phyloP scores from a whole-genome alignment of 1,140 invertebrate species.

The Pentalonia nigronervosa region DNA sequence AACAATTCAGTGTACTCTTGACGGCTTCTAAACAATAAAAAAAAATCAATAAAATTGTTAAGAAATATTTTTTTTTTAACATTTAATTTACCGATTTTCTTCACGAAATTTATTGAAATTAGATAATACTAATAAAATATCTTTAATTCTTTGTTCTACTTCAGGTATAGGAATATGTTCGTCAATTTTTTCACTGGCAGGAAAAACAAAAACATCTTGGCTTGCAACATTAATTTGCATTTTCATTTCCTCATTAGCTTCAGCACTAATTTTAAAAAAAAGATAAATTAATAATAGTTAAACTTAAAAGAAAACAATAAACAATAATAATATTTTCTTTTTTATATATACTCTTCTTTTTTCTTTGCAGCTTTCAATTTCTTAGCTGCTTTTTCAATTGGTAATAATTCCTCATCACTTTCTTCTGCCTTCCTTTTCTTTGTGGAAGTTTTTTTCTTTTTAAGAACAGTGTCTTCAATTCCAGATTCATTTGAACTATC shows the following conservation, averaged over 20 bases:
- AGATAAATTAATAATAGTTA: conserved; percentile 54
- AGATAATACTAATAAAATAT: conserved; percentile 84
- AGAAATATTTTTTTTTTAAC: background rate
- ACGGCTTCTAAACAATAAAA: conserved; percentile 68
- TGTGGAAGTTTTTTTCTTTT: conserved; percentile 65
- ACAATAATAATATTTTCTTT: conserved; percentile 33
- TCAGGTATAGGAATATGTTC: conserved; percentile 80
- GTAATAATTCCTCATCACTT: conserved; percentile 75
- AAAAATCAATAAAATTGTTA: background rate
- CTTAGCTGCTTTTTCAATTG: conserved; percentile 86
- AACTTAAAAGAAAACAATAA: conserved; percentile 41
- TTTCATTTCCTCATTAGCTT: conserved; percentile 63
- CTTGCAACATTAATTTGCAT: conserved; percentile 78
- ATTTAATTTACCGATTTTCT: conserved; percentile 67
- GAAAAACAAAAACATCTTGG: conserved; percentile 79
- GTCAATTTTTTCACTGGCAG: conserved; percentile 75
- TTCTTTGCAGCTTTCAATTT: conserved; percentile 80
- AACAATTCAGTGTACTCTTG: conserved; percentile 85
- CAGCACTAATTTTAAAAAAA: conserved; percentile 14
- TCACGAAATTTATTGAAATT: conserved; percentile 88
- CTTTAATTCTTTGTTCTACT: conserved; percentile 89
- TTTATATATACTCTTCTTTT: conserved; percentile 68
- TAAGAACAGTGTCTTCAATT: conserved; percentile 61
- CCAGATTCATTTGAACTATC: conserved; percentile 62
- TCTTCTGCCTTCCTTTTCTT: conserved; percentile 68